These are phyloP conservation scores for Columba livia DNA, from an alignment of 2,113 vertebrate species.

Conservation along the genomic window DNA sequence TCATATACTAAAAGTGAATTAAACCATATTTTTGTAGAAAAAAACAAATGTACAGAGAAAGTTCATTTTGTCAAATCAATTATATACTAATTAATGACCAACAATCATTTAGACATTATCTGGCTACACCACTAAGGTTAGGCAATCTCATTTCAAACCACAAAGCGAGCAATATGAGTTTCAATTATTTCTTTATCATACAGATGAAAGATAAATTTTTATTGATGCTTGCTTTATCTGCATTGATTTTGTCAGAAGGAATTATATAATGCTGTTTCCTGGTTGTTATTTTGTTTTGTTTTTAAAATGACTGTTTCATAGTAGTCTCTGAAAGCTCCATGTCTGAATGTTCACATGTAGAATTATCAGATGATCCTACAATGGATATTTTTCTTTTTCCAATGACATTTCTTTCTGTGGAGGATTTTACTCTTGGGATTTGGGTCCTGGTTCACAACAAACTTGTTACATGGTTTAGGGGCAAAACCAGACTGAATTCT, in stretches of 20 bases:
- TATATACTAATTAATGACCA: background rate
- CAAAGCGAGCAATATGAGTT: background rate
- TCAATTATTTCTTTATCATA: background rate
- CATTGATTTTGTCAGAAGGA: background rate
- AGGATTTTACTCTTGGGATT: background rate
- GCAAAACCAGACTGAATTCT: background rate
- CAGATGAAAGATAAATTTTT: background rate
- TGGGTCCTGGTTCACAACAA: background rate
- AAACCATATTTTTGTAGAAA: background rate
- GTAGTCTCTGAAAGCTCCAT: background rate
- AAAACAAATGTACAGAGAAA: background rate
- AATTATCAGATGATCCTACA: background rate
- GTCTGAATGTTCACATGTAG: background rate
- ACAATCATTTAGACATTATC: background rate
- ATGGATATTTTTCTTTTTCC: background rate
- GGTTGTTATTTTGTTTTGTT: background rate
- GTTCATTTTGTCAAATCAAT: background rate
- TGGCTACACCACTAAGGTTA: background rate
- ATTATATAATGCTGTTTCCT: background rate
- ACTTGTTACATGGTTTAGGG: background rate
- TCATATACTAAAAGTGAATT: background rate
- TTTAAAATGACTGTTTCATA: background rate
- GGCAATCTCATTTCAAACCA: background rate
- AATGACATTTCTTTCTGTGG: background rate
- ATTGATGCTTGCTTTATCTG: background rate